phyloP scores from a whole-genome alignment of 2,888 invertebrate species.

The Cephus spinipes region DNA sequence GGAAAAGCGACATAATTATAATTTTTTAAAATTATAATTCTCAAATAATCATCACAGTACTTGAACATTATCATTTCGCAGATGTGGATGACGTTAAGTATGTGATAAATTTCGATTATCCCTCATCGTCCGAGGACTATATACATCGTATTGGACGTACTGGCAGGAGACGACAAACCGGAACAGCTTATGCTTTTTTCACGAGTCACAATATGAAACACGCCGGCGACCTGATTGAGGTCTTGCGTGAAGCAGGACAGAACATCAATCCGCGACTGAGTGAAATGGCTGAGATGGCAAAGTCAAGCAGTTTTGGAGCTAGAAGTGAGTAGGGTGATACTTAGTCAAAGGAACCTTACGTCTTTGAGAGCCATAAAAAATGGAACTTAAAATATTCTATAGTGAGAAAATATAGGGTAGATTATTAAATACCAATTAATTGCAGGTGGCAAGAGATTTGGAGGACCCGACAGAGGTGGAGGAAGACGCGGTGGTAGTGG shows the following conservation, averaged over 20 bases:
- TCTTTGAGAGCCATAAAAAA: not conserved
- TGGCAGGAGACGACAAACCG: constrained; percentile 86
- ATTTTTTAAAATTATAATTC: not conserved
- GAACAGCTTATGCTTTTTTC: constrained; percentile 95
- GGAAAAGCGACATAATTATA: not conserved
- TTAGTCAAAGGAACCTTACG: not conserved
- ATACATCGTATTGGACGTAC: constrained; percentile 96
- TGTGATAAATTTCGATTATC: constrained; percentile 97
- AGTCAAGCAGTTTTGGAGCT: constrained; percentile 52
- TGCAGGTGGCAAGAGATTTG: constrained; percentile 48
- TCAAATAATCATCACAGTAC: constrained; percentile 59
- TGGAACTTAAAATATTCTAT: not conserved
- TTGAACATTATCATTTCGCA: constrained; percentile 68
- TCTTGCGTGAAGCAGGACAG: constrained; percentile 89
- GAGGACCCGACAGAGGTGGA: constrained; percentile 31
- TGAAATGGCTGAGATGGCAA: constrained; percentile 73
- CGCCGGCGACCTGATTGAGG: constrained; percentile 88
- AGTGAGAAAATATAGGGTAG: not conserved
- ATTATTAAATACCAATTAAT: not conserved
- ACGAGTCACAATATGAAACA: constrained; percentile 89
- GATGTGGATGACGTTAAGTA: constrained; percentile 97
- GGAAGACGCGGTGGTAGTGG: constrained; percentile 26
- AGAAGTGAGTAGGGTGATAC: constrained; percentile 42
- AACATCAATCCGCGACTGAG: constrained; percentile 87
- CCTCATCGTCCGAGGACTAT: constrained; percentile 94